Percentiles rank a stretch among this genome's conserved stretches.
These are phyloP conservation scores for Bubalus kerabau DNA, from an alignment of 2,113 vertebrate genomes.

Conservation along the genomic window DNA sequence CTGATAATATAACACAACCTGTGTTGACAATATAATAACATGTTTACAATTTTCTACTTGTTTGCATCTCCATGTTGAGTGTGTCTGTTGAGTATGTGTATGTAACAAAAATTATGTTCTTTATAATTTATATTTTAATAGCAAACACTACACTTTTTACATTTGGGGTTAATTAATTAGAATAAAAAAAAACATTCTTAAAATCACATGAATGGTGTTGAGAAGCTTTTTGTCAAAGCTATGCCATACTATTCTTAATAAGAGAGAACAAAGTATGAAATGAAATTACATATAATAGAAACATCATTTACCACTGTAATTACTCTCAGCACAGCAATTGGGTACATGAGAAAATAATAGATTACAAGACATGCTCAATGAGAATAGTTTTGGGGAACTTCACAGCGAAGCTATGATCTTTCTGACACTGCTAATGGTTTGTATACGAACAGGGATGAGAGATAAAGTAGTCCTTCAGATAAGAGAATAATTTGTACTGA, in stretches of 20 bases:
- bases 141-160: background rate
- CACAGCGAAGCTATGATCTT: background rate
- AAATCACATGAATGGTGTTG: background rate
- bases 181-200: background rate
- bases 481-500: background rate
- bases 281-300: background rate
- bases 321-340: background rate
- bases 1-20: background rate
- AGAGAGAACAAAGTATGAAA: background rate
- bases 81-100: background rate
- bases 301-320: background rate
- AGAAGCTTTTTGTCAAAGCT: background rate
- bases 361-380: background rate
- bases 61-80: background rate
- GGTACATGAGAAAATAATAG: background rate
- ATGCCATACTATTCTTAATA: background rate
- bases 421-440: background rate
- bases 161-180: background rate
- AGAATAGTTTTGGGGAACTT: background rate
- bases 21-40: background rate
- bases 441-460: background rate
- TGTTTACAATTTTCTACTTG: background rate
- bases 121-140: background rate
- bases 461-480: background rate
- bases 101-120: background rate